Evolutionary conservation across 1,140 invertebrate genomes (phyloP).

Genomic region (Hypsibius dujardini): DNA sequence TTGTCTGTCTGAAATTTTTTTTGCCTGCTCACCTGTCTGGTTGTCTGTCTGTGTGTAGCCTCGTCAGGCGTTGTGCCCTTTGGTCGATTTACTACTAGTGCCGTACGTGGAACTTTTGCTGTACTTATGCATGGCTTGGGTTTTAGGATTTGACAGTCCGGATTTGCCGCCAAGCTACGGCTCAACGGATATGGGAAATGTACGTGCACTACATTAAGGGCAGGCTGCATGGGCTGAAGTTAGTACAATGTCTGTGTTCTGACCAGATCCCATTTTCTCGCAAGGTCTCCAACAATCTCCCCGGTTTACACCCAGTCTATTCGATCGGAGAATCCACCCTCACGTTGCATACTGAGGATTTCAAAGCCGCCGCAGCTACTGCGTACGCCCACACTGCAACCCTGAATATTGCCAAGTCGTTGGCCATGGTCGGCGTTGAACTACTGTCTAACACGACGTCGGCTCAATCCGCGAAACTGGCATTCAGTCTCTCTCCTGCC

Average conservation of each 20-base stretch:
- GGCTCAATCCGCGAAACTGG: not conserved
- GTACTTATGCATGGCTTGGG: not conserved
- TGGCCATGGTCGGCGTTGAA: not conserved
- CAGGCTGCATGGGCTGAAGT: no score
- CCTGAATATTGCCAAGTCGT: not conserved
- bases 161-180: not conserved
- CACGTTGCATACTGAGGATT: not conserved
- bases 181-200: conserved; percentile 9
- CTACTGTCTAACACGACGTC: not conserved
- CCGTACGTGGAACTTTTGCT: not conserved
- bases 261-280: no score
- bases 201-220: no score
- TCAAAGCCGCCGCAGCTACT: not conserved
- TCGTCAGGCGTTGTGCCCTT: not conserved
- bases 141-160: not conserved
- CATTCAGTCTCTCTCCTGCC: not conserved
- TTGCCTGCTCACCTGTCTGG: no score
- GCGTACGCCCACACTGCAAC: not conserved
- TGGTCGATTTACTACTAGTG: not conserved
- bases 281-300: not conserved
- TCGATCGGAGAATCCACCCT: not conserved
- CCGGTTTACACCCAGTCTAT: not conserved
- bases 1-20: no score
- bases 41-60: no score
- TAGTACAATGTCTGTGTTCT: no score